phyloP scores from a whole-genome alignment of 2,888 invertebrate species.

The Griposia aprilina region DNA sequence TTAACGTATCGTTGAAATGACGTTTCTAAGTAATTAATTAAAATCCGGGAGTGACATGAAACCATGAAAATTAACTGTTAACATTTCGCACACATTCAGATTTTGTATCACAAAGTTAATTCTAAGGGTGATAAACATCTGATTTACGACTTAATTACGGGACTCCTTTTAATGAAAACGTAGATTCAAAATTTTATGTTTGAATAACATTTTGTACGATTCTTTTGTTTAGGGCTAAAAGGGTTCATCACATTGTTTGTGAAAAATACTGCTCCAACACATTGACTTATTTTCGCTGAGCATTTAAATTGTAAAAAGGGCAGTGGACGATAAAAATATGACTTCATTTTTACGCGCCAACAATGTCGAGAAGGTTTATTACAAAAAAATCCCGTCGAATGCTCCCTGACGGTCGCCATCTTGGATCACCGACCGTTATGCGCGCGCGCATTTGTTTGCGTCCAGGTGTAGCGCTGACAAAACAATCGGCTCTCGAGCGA shows the following conservation, averaged over 20 bases:
- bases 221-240: conserved; percentile 55
- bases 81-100: conserved; percentile 48
- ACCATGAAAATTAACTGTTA: conserved; percentile 55
- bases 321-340: background rate
- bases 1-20: conserved; percentile 16
- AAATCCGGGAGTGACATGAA: conserved; percentile 28
- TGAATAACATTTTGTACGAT: conserved; percentile 46
- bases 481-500: conserved; percentile 88
- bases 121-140: conserved; percentile 64
- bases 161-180: conserved; percentile 62
- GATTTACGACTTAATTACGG: conserved; percentile 67
- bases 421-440: conserved; percentile 82
- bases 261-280: conserved; percentile 49
- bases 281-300: conserved; percentile 27
- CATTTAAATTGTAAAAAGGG: background rate
- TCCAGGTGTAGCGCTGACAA: conserved; percentile 90
- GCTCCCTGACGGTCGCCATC: conserved; percentile 76
- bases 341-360: conserved; percentile 34
- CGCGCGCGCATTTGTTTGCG: conserved; percentile 85
- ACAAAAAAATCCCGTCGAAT: conserved; percentile 70
- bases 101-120: conserved; percentile 60
- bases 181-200: conserved; percentile 55
- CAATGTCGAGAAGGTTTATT: conserved; percentile 48
- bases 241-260: conserved; percentile 50
- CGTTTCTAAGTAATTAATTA: conserved; percentile 38